These are phyloP conservation scores for Chromoteleia sp. DNA, from an alignment of 2,888 invertebrate genomes.

Conservation along the genomic window DNA sequence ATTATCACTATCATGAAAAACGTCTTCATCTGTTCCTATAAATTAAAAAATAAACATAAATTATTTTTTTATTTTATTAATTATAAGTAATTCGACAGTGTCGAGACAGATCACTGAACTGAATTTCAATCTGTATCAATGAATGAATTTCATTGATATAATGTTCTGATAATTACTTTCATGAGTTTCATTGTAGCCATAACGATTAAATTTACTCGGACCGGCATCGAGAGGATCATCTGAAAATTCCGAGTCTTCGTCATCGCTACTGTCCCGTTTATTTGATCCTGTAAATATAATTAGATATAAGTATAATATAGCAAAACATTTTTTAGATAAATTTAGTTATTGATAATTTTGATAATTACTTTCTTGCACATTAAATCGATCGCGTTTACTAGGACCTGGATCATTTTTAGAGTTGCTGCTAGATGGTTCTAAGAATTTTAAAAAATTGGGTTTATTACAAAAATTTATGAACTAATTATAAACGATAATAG, in stretches of 20 bases:
- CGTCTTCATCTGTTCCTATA: conserved; percentile 80
- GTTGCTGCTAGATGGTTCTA: conserved; percentile 79
- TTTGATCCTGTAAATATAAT: conserved; percentile 23
- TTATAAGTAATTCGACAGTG: too few relatives aligned
- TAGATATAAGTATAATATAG: too few relatives aligned
- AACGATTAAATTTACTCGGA: conserved; percentile 45
- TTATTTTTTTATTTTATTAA: conserved; percentile 1
- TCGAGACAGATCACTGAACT: too few relatives aligned
- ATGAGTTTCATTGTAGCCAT: conserved; percentile 71
- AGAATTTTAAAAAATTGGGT: conserved; percentile 24
- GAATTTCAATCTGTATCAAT: too few relatives aligned
- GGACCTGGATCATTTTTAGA: conserved; percentile 76
- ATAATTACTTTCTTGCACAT: conserved; percentile 77
- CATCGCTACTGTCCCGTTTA: conserved; percentile 45
- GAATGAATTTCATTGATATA: conserved; percentile 34
- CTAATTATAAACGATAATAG: too few relatives aligned
- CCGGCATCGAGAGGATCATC: conserved; percentile 42
- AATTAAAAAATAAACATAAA: conserved; percentile 28
- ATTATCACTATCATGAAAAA: conserved; percentile 83
- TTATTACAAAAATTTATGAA: too few relatives aligned
- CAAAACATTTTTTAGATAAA: conserved; percentile 1
- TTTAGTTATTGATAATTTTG: not conserved
- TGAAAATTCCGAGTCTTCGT: conserved; percentile 62
- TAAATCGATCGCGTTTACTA: conserved; percentile 45
- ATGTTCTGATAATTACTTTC: conserved; percentile 75